Base-by-base conservation (phyloP, 1,140 invertebrate species). In the Drosophila takahashii region DNA sequence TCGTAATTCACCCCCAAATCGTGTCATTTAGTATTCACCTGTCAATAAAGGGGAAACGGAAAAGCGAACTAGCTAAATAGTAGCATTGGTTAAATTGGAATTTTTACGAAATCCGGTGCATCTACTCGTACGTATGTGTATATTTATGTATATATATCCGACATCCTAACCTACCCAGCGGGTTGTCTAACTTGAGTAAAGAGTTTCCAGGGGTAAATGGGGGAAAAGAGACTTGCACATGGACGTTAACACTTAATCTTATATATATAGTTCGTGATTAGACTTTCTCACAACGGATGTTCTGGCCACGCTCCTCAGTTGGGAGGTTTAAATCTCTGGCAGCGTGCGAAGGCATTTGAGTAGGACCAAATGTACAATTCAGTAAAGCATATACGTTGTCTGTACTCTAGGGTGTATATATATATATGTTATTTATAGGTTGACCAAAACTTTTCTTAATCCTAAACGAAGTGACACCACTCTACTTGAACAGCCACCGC, bases 401-500 rank as follows among this genome's bases (percentile, higher is more conserved):
- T 58, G 56, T 73, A 56, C 36, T 81, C 50, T 51, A 44, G 37
- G 41, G 32, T 52, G 50, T 62, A 16, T 86, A 53, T 75, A 70
- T 71, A 67, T 53, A 74, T 76, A 42, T 58, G 50, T 65, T 27
- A 41, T 79, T 27, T 65, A 58, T 64, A 64, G 58, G 64, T 85
- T 81, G 83, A 60, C 77, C 71, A 75, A 79, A 79, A 72, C 39
- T 64, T 67, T 59, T 37, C 76, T 79, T 83, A 77, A 71, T 26
- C 45, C n/a, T 87, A 71, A 81, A 76, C 51, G 71, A 50, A 61
- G 67, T 44, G 47, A 67, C 64, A 65, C 47, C 37, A 29, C 5
- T 70, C 79, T 87, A 89, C 59, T 89, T 89, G 45, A 89, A 80
- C 1, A 89, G 73, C 84, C 85, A 89, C 39, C 84, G 84, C 42